Evolutionary conservation across 1,140 invertebrate genomes (phyloP), one percentile per base, ranked within the genome.

Genomic region (Drosophila ananassae): DNA sequence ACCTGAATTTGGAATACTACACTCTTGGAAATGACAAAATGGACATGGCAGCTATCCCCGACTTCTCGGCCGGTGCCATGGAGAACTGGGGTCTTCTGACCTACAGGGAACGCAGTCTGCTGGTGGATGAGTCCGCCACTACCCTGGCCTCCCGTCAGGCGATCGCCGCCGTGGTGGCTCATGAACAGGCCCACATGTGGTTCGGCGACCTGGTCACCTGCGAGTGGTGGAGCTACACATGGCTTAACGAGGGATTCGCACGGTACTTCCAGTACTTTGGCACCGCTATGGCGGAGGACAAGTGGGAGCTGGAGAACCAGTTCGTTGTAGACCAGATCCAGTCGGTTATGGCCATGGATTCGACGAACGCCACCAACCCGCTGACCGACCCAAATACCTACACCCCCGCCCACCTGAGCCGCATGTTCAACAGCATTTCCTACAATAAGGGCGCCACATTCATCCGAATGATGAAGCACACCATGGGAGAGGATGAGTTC

Each of bases 61-160:
- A 97, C 92, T 98, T 98, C 92, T 93, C 93, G 1, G 95, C 96
- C 0, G 96, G 95, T 30, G 97, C 96, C 24, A 97, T 97, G 96
- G 96, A 97, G 89, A 97, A 97, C 92, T 97, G 96, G 95, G 95
- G 95, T 7, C 82, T 95, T 0, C 92, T 95, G 2, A 94, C 93
- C 2, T 95, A 94, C 55, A 79, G 95, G 57, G 95, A 96, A 81
- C 92, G 92, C 3, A 92, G 93, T 39, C 81, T 96, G 7, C 91
- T 96, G 61, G 94, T 93, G 17, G 89, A 95, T 22, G 79, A 91
- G 13, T 66, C 77, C 0, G 89, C 93, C 8, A 93, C 93, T 0
- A 94, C 93, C 6, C 84, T 92, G 2, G 77, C 90, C 52, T 91
- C 77, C 1, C 93, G 93, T 30, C 94, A 95, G 71, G 39, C 91